These are phyloP conservation scores for Spinibarbus caldwelli DNA, from an alignment of 2,797 vertebrate species.

Conservation along the genomic window DNA sequence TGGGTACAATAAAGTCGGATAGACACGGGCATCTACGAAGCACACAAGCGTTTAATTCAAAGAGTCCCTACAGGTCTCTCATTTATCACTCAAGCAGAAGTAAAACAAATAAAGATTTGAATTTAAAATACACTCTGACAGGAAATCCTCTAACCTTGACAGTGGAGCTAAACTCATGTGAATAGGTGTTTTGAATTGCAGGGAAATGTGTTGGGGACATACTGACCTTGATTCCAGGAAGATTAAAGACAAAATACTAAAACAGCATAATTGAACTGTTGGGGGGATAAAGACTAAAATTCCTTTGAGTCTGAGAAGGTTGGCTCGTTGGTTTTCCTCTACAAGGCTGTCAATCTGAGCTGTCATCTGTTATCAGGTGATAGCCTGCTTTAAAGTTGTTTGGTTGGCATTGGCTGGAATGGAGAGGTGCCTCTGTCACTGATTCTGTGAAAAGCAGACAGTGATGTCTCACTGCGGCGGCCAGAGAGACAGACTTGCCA, in stretches of 20 bases:
- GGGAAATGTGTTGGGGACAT: neutral
- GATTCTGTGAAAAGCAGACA: conserved; percentile 51
- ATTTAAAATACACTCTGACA: conserved; percentile 23
- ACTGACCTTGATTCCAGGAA: conserved; percentile 40
- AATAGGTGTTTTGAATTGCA: conserved; percentile 24
- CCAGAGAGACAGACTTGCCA: conserved; percentile 45
- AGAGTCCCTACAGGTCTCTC: conserved; percentile 24
- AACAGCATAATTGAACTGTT: conserved; percentile 24
- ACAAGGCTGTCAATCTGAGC: conserved; percentile 14
- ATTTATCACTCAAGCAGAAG: conserved; percentile 40
- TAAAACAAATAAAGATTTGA: conserved; percentile 41
- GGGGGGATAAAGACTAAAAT: conserved; percentile 28
- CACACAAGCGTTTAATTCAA: conserved; percentile 28
- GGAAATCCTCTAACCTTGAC: conserved; percentile 18
- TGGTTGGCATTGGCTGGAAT: conserved; percentile 39
- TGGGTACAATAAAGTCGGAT: conserved; percentile 22
- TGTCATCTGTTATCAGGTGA: conserved; percentile 47
- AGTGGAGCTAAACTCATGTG: neutral
- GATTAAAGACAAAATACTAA: conserved; percentile 30
- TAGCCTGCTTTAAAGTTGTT: conserved; percentile 45
- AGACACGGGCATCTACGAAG: conserved; percentile 7
- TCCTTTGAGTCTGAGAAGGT: neutral
- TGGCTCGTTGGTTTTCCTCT: conserved; percentile 19
- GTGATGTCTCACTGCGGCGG: conserved; percentile 38
- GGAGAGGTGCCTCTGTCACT: conserved; percentile 43